These are phyloP conservation scores for Caenorhabditis uteleia DNA, from an alignment of 2,888 invertebrate genomes.

Conservation along the genomic window DNA sequence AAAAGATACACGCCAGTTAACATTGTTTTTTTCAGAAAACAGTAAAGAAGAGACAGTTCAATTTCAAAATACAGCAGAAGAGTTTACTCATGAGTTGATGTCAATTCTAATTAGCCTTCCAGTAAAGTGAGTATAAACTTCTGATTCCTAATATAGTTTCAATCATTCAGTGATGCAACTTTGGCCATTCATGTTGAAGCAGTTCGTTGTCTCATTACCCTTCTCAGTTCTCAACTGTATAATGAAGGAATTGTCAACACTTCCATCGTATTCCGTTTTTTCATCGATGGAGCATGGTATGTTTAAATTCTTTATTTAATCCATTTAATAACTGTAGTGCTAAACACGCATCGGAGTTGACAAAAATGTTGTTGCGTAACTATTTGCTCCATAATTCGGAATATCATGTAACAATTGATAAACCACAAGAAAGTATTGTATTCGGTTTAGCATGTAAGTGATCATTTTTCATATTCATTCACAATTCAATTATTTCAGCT, in stretches of 20 bases:
- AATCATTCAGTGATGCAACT: conserved; percentile 61
- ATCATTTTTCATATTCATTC: neutral
- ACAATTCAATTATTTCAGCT: conserved; percentile 44
- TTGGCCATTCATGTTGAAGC: conserved; percentile 70
- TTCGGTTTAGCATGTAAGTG: conserved; percentile 78
- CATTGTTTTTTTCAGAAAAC: conserved; percentile 10
- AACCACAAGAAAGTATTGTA: conserved; percentile 82
- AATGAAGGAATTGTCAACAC: conserved; percentile 70
- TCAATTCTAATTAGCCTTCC: conserved; percentile 83
- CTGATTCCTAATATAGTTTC: neutral
- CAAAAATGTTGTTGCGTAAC: conserved; percentile 71
- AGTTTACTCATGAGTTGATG: conserved; percentile 80
- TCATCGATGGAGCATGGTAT: conserved; percentile 68
- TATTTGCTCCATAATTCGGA: conserved; percentile 69
- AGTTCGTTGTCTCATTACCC: conserved; percentile 70
- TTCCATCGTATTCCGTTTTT: conserved; percentile 70
- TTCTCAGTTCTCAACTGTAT: conserved; percentile 73
- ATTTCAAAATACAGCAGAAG: conserved; percentile 75
- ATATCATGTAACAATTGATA: conserved; percentile 55
- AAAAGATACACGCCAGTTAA: too few species aligned
- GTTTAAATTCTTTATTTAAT: conserved; percentile 27
- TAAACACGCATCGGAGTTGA: conserved; percentile 63
- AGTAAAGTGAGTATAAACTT: conserved; percentile 76
- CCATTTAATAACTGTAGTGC: conserved; percentile 67
- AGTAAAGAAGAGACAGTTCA: conserved; percentile 51